A percentile compares a stretch with the other conserved stretches of the same genome.
Evolutionary conservation across 2,113 vertebrate species (phyloP).

Genomic region (Prionailurus bengalensis): DNA sequence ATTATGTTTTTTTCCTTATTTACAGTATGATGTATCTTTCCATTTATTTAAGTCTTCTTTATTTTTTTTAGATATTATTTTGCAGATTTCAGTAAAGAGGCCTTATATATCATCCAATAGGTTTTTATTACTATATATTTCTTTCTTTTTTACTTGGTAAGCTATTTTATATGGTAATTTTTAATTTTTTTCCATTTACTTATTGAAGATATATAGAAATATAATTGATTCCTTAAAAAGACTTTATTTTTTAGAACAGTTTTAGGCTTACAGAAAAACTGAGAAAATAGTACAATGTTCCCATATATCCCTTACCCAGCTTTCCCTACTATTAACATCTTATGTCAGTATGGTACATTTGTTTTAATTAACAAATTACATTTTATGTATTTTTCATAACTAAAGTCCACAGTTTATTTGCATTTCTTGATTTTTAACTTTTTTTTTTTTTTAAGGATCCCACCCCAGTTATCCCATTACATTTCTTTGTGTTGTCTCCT

Average conservation of each 20-base stretch:
- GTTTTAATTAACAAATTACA: constrained; percentile 1
- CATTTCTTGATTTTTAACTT: neutral
- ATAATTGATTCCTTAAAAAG: neutral
- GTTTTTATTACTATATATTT: neutral
- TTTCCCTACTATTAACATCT: neutral
- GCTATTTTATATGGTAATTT: neutral
- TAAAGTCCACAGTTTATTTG: neutral
- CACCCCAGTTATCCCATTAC: neutral
- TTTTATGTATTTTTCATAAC: neutral
- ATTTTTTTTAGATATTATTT: neutral
- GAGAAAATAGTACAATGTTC: neutral
- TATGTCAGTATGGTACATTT: neutral
- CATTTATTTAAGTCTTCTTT: neutral
- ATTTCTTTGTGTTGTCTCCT: neutral
- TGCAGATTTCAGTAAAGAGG: neutral
- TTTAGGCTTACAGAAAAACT: constrained; percentile 7
- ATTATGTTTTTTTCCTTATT: neutral
- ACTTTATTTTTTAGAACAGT: neutral
- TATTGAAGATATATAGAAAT: neutral
- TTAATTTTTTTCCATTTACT: neutral
- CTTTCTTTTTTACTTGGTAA: neutral
- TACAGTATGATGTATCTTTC: neutral
- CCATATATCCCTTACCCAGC: neutral
- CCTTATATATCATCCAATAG: neutral
- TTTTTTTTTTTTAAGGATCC: neutral